Conservation (phyloP, 2,888 invertebrate genomes). For the Mesorhabditis spiculigera region DNA sequence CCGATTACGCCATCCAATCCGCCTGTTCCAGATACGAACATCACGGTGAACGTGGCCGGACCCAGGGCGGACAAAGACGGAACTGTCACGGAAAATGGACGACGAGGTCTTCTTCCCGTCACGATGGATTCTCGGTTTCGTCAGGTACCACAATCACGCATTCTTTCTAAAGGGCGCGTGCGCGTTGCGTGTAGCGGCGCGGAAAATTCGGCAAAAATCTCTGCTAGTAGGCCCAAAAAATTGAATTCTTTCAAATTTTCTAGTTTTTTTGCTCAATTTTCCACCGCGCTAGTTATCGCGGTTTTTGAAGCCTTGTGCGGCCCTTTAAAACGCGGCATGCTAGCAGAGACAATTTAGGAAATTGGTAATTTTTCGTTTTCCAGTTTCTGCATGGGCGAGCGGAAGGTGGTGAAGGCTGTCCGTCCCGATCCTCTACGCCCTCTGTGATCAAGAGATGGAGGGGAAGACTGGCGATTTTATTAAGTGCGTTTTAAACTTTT, state of each 20-base stretch:
- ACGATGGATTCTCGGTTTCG: conserved; percentile 45
- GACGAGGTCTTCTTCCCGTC: conserved; percentile 50
- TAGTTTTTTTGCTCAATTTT: too few relatives aligned
- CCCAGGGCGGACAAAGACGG: conserved; percentile 51
- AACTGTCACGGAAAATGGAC: conserved; percentile 41
- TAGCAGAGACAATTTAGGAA: too few relatives aligned
- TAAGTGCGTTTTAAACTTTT: conserved; percentile 32
- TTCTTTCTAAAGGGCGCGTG: too few relatives aligned
- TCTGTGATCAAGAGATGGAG: conserved; percentile 45
- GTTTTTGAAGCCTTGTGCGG: too few relatives aligned
- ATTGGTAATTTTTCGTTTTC: conserved; percentile 10
- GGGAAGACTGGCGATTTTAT: conserved; percentile 43
- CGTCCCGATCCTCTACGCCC: conserved; percentile 49
- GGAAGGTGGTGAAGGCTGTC: conserved; percentile 46
- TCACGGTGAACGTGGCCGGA: conserved; percentile 50
- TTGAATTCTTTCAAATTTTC: too few relatives aligned
- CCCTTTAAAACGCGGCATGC: not conserved
- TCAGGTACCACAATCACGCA: too few relatives aligned
- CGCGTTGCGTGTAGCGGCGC: too few relatives aligned
- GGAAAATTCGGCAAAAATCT: not conserved
- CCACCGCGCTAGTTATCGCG: too few relatives aligned
- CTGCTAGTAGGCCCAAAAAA: too few relatives aligned
- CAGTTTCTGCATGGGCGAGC: conserved; percentile 50
- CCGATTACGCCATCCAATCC: too few relatives aligned
- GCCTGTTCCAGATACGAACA: conserved; percentile 41